Conservation (phyloP, 1,140 invertebrate genomes). For the Hydropsyche tenuis region DNA sequence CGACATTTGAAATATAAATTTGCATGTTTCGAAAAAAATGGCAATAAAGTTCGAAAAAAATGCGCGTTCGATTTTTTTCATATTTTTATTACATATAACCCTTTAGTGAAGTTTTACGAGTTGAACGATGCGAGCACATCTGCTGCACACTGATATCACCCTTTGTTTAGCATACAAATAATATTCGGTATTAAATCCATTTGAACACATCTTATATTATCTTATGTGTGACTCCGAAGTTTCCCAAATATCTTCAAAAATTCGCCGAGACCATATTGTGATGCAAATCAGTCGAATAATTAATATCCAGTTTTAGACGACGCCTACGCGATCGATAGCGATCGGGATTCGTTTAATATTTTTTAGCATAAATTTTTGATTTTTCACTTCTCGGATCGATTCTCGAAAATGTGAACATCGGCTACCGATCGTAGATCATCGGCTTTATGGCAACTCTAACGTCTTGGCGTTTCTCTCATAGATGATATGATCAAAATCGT, state of each 20-base stretch:
- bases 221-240: background rate
- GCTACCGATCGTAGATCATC: conserved; percentile 34
- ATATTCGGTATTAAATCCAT: conserved; percentile 37
- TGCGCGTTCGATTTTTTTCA: no score
- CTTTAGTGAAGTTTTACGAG: conserved; percentile 22
- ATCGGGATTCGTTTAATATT: no score
- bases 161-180: conserved; percentile 38
- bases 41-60: no score
- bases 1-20: no score
- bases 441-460: conserved; percentile 27
- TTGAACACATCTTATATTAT: conserved; percentile 26
- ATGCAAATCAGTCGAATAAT: no score
- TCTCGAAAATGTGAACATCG: conserved; percentile 13
- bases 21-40: no score
- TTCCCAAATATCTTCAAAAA: background rate
- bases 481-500: conserved; percentile 35
- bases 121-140: conserved; percentile 26
- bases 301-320: no score
- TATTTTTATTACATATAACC: conserved; percentile 14
- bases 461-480: conserved; percentile 26
- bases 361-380: no score
- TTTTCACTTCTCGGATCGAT: conserved; percentile 13
- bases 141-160: conserved; percentile 37
- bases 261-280: no score
- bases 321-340: no score